These are phyloP conservation scores for Drosophila monieri DNA, from an alignment of 2,888 invertebrate genomes.

Conservation along the genomic window DNA sequence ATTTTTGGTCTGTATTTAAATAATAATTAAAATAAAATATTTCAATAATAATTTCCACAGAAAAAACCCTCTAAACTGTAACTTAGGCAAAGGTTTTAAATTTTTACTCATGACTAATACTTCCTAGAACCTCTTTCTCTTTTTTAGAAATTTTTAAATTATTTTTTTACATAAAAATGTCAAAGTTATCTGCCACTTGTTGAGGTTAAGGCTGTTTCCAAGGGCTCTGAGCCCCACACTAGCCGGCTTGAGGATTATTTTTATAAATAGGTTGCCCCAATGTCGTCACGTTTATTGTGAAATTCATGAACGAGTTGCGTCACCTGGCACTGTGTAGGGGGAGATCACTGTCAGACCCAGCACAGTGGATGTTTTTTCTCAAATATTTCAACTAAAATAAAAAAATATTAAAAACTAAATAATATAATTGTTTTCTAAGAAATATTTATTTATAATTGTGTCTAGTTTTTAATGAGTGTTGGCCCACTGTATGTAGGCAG, in stretches of 20 bases:
- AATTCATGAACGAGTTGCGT: conserved; percentile 26
- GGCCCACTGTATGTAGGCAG: background rate
- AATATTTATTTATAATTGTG: background rate
- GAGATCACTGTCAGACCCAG: background rate
- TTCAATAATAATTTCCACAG: too few relatives aligned
- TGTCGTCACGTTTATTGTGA: conserved; percentile 26
- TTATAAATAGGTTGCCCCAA: conserved; percentile 4
- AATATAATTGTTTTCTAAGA: too few relatives aligned
- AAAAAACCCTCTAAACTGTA: too few relatives aligned
- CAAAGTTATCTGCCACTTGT: conserved; percentile 14
- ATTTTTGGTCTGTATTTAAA: too few relatives aligned
- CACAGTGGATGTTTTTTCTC: background rate
- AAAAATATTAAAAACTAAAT: too few relatives aligned
- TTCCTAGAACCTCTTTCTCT: too few relatives aligned
- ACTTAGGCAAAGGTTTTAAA: too few relatives aligned
- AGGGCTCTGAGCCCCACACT: conserved; percentile 14
- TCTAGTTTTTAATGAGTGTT: background rate
- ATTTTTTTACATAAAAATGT: too few relatives aligned
- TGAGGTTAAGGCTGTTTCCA: conserved; percentile 9
- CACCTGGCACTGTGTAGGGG: conserved; percentile 6
- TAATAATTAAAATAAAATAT: too few relatives aligned
- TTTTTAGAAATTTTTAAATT: background rate
- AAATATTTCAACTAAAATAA: background rate
- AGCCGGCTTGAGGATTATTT: conserved; percentile 3
- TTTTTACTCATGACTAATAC: too few relatives aligned